Conservation (phyloP, 1,140 invertebrate genomes). For the Megalonaias nervosa region DNA sequence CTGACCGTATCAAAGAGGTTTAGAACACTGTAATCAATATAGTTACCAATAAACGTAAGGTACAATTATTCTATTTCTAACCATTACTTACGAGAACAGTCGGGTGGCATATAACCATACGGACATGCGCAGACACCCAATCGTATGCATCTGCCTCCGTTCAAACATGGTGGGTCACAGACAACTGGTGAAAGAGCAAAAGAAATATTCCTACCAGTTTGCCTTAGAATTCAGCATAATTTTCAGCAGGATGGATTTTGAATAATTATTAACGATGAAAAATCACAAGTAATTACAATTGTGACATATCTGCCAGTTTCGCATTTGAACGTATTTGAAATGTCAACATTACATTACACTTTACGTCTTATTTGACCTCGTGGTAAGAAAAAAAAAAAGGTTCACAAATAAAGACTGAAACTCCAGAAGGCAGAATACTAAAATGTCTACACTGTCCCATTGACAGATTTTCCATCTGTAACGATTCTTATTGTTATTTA, state of each 20-base stretch:
- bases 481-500: background rate
- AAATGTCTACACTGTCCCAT: background rate
- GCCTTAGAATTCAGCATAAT: no score
- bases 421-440: background rate
- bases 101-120: constrained; percentile 37
- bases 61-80: background rate
- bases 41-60: no score
- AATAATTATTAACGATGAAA: no score
- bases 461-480: background rate
- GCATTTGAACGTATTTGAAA: no score
- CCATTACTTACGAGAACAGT: constrained; percentile 40
- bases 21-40: no score
- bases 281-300: no score
- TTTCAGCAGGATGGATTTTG: no score
- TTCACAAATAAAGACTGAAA: background rate
- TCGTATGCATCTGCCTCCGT: constrained; percentile 46
- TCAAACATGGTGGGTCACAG: constrained; percentile 49
- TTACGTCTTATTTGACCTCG: no score
- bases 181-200: constrained; percentile 32
- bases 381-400: background rate
- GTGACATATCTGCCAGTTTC: no score
- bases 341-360: no score
- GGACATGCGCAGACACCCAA: constrained; percentile 45
- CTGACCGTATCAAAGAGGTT: no score
- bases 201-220: no score